Conservation (phyloP, 1,140 invertebrate species). For the Heliconius congener region DNA sequence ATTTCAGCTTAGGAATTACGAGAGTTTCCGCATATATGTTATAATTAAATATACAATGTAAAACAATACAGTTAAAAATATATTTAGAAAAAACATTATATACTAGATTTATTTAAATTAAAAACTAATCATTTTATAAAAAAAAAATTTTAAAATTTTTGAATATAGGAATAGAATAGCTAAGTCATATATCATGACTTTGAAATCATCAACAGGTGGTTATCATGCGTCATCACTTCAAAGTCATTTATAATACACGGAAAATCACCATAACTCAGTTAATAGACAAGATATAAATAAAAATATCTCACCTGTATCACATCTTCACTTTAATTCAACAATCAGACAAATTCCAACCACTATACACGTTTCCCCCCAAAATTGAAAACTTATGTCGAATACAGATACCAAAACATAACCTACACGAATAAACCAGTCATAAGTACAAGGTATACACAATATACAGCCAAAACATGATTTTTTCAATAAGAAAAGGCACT, state of each 20-base stretch:
- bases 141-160: background rate
- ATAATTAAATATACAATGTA: background rate
- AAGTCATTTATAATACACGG: constrained; percentile 21
- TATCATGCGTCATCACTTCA: constrained; percentile 42
- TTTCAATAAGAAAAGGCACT: background rate
- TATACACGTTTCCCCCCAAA: constrained; percentile 56
- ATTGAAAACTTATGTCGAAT: constrained; percentile 42
- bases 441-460: constrained; percentile 14
- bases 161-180: constrained; percentile 1
- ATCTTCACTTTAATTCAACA: constrained; percentile 44
- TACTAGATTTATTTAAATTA: background rate
- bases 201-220: constrained; percentile 54
- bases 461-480: background rate
- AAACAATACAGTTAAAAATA: background rate
- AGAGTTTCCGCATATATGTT: background rate
- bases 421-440: constrained; percentile 30
- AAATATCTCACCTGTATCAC: constrained; percentile 46
- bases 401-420: constrained; percentile 51
- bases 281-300: constrained; percentile 20
- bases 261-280: background rate
- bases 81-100: background rate
- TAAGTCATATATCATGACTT: constrained; percentile 25
- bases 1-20: background rate
- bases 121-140: background rate
- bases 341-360: constrained; percentile 36